Conservation (phyloP, 2,797 vertebrate genomes). For the Ptychobarbus kaznakovi region DNA sequence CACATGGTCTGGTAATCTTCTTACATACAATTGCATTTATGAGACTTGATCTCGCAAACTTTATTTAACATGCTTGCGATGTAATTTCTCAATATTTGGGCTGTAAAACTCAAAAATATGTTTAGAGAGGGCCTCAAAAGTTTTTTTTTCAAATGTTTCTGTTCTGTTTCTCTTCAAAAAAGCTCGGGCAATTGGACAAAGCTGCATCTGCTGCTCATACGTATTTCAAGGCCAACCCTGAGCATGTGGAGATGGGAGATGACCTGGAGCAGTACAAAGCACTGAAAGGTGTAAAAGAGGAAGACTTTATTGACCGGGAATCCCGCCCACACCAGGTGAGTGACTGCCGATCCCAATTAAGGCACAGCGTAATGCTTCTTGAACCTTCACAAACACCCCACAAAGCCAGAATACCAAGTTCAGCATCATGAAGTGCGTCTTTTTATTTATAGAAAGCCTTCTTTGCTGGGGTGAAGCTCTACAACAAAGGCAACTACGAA, state of each 20-base stretch:
- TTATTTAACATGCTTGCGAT: background rate
- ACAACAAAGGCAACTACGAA: slow-evolving; percentile 82
- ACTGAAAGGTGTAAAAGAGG: slow-evolving; percentile 72
- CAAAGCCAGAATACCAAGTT: background rate
- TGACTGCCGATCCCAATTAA: background rate
- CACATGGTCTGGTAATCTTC: background rate
- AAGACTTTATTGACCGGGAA: slow-evolving; percentile 86
- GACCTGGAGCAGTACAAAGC: slow-evolving; percentile 89
- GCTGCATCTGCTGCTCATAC: slow-evolving; percentile 94
- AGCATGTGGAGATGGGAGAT: slow-evolving; percentile 93
- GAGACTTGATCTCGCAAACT: background rate
- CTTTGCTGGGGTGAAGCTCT: slow-evolving; percentile 81
- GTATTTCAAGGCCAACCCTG: slow-evolving; percentile 96
- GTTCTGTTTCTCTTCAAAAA: slow-evolving; percentile 43
- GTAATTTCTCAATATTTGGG: background rate
- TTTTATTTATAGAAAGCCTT: slow-evolving; percentile 83
- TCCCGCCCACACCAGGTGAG: slow-evolving; percentile 90
- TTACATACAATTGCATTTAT: background rate
- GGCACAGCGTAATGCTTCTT: background rate
- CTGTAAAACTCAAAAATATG: background rate
- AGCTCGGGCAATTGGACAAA: slow-evolving; percentile 90
- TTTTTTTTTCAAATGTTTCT: slow-evolving; percentile 12
- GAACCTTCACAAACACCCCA: background rate
- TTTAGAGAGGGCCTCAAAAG: background rate
- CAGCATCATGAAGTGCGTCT: background rate